These are phyloP conservation scores for Dendrocopos noguchii DNA, from an alignment of 2,113 vertebrate genomes.

Conservation along the genomic window DNA sequence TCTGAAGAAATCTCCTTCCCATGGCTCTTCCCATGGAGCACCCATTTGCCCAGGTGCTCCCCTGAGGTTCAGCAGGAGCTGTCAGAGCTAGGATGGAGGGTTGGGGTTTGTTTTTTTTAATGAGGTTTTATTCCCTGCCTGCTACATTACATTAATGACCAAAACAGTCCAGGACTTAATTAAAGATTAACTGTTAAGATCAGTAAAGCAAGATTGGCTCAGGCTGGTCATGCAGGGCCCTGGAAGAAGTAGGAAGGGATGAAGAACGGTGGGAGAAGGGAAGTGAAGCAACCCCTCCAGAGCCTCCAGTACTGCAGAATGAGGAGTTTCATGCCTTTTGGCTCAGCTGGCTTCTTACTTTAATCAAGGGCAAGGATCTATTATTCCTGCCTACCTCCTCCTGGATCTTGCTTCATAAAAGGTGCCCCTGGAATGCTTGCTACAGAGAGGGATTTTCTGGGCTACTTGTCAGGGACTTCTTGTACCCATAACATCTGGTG, in stretches of 20 bases:
- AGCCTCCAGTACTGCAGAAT: neutral
- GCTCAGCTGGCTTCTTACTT: neutral
- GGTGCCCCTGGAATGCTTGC: neutral
- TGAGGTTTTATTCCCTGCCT: neutral
- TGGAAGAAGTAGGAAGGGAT: neutral
- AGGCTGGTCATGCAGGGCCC: neutral
- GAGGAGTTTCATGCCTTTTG: neutral
- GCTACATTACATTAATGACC: slow-evolving; percentile 32
- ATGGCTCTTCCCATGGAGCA: neutral
- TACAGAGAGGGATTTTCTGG: neutral
- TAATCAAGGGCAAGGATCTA: neutral
- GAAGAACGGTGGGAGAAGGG: neutral
- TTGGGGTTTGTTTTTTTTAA: neutral
- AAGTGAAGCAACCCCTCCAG: neutral
- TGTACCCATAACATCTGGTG: neutral
- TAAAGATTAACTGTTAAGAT: slow-evolving; percentile 55
- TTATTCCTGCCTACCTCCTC: neutral
- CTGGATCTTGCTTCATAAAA: neutral
- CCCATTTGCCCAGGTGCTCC: neutral
- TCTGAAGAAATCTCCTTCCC: neutral
- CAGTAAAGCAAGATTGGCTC: neutral
- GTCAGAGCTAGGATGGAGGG: neutral
- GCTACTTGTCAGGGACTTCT: neutral
- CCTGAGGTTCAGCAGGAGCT: neutral
- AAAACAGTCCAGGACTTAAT: slow-evolving; percentile 31